Percentiles rank a stretch among this genome's conserved stretches.
Evolutionary conservation across 2,888 invertebrate species (phyloP).

Genomic region (Bombyx huttoni): DNA sequence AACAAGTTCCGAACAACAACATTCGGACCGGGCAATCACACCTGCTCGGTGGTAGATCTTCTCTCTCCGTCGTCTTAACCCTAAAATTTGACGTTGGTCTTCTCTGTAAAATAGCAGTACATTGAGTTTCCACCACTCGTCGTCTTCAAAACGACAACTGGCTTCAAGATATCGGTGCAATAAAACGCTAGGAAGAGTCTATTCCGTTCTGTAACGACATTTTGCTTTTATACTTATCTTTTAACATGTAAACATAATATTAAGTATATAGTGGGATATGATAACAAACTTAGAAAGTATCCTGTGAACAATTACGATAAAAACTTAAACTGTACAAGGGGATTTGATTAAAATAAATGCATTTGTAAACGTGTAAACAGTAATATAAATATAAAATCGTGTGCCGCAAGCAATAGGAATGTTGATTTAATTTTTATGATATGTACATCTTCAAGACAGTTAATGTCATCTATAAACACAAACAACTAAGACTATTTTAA

Average conservation of each 20-base stretch:
- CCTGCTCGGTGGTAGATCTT: too few species aligned
- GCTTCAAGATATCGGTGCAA: constrained; percentile 29
- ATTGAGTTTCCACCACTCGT: constrained; percentile 4
- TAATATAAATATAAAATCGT: background rate
- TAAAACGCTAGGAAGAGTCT: constrained; percentile 40
- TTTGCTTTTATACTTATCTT: constrained; percentile 61
- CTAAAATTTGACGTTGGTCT: too few species aligned
- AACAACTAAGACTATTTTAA: too few species aligned
- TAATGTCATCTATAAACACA: too few species aligned
- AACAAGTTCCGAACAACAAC: too few species aligned
- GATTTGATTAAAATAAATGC: background rate
- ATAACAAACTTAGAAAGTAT: constrained; percentile 1
- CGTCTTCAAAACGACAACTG: constrained; percentile 21
- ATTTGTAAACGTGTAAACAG: background rate
- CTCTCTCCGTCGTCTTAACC: too few species aligned
- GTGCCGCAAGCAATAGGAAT: background rate
- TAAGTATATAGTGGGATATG: constrained; percentile 5
- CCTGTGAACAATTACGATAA: too few species aligned
- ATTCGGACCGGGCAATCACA: too few species aligned
- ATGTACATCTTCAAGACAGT: too few species aligned
- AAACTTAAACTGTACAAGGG: background rate
- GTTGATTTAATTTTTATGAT: background rate
- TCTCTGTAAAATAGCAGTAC: background rate
- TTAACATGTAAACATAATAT: constrained; percentile 5
- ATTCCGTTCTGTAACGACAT: constrained; percentile 39